Conservation (phyloP, 2,888 invertebrate species). For the Pseudococcus longispinus region DNA sequence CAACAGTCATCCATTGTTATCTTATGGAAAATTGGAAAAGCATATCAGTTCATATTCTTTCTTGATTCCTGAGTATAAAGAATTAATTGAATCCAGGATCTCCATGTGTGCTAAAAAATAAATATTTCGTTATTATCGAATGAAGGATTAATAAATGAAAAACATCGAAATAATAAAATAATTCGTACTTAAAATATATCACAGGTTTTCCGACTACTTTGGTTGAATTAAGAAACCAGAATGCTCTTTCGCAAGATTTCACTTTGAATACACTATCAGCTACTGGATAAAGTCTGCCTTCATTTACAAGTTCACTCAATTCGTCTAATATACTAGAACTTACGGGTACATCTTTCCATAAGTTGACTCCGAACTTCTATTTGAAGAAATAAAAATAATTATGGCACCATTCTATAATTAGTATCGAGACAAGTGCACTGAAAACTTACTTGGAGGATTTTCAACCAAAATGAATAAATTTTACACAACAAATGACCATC, state of each 20-base stretch:
- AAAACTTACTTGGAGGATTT: slow-evolving; percentile 59
- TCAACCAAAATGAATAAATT: slow-evolving; percentile 65
- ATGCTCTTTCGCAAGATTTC: slow-evolving; percentile 51
- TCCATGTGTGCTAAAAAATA: background rate
- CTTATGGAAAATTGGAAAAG: background rate
- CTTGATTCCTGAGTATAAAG: background rate
- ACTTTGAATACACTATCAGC: slow-evolving; percentile 51
- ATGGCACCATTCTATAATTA: background rate
- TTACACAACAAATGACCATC: slow-evolving; percentile 65
- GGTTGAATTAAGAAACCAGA: slow-evolving; percentile 43
- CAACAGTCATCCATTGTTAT: background rate
- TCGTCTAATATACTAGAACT: slow-evolving; percentile 47
- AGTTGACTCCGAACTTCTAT: slow-evolving; percentile 39
- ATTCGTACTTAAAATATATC: slow-evolving; percentile 45
- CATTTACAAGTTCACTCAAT: slow-evolving; percentile 47
- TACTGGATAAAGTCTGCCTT: slow-evolving; percentile 53
- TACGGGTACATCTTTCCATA: slow-evolving; percentile 51
- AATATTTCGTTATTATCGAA: background rate
- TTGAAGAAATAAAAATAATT: background rate
- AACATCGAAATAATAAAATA: background rate
- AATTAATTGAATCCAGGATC: slow-evolving; percentile 27
- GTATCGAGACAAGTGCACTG: background rate
- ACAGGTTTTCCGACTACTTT: slow-evolving; percentile 54
- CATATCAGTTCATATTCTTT: background rate
- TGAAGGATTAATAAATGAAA: background rate